Conservation (phyloP, 2,888 invertebrate species). For the Eristalis tenax region DNA sequence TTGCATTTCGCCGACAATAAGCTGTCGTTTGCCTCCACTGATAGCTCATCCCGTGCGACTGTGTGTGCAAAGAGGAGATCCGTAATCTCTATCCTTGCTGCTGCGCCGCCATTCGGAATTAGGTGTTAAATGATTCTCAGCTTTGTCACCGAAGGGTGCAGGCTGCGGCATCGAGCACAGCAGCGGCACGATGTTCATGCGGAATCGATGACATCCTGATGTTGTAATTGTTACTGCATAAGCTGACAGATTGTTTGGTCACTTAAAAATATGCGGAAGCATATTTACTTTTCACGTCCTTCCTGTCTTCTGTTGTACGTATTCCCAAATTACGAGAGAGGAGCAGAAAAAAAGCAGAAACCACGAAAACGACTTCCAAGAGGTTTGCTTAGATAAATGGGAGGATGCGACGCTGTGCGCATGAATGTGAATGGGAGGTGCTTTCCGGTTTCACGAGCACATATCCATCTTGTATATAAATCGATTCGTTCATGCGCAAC, state of each 20-base stretch:
- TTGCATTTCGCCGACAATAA: conserved; percentile 39
- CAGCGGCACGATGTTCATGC: not conserved
- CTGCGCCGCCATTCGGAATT: conserved; percentile 20
- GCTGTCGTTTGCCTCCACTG: conserved; percentile 34
- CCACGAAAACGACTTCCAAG: not conserved
- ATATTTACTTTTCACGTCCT: not conserved
- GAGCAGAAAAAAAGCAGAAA: not conserved
- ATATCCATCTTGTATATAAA: not conserved
- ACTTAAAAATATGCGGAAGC: conserved; percentile 45
- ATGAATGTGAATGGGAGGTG: conserved; percentile 46
- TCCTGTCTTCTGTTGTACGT: not conserved
- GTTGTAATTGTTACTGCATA: conserved; percentile 40
- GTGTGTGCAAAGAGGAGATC: conserved; percentile 7
- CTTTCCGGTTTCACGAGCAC: conserved; percentile 9
- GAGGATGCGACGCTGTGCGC: conserved; percentile 25
- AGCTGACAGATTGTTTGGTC: conserved; percentile 44
- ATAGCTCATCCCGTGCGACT: conserved; percentile 17
- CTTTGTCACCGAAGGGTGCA: conserved; percentile 34
- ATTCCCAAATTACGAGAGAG: not conserved
- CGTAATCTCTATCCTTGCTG: conserved; percentile 44
- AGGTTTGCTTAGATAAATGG: not conserved
- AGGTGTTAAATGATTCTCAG: conserved; percentile 49
- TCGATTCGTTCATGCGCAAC: not conserved
- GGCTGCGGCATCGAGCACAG: conserved; percentile 15
- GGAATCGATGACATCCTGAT: conserved; percentile 34